Evolutionary conservation across 2,113 vertebrate species (phyloP).

Genomic region (Chloebia gouldiae): DNA sequence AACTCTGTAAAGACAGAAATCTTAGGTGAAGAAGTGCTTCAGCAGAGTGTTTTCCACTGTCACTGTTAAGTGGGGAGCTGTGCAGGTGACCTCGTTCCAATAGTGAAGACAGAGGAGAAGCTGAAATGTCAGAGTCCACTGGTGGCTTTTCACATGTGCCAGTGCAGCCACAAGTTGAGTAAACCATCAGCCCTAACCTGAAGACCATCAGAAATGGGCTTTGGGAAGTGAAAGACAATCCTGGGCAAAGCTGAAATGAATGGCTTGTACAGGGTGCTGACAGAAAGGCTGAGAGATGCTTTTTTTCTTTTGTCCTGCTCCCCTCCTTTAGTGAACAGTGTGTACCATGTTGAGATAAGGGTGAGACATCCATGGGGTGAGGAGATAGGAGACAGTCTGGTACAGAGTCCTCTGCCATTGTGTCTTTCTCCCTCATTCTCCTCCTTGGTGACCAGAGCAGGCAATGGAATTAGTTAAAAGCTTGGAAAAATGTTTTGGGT

Average conservation of each 20-base stretch:
- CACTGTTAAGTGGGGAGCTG: not conserved
- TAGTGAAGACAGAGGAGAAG: not conserved
- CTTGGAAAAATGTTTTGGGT: not conserved
- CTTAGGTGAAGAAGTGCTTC: not conserved
- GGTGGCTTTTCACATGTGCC: not conserved
- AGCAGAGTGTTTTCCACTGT: not conserved
- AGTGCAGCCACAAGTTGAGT: not conserved
- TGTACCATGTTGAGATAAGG: not conserved
- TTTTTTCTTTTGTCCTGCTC: not conserved
- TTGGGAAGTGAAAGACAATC: not conserved
- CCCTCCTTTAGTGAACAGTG: not conserved
- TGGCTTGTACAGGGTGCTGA: not conserved
- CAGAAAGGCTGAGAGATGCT: not conserved
- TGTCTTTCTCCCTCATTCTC: not conserved
- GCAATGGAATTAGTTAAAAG: not conserved
- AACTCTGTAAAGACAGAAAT: not conserved
- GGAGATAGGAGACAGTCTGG: not conserved
- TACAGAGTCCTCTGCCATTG: not conserved
- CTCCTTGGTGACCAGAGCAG: not conserved
- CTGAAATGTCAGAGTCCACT: not conserved
- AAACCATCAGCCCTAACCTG: not conserved
- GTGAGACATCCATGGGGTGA: not conserved
- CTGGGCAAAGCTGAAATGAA: not conserved
- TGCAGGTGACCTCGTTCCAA: not conserved
- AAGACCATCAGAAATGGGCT: not conserved